phyloP scores from a whole-genome alignment of 2,797 vertebrate species.

The Crenichthys baileyi region DNA sequence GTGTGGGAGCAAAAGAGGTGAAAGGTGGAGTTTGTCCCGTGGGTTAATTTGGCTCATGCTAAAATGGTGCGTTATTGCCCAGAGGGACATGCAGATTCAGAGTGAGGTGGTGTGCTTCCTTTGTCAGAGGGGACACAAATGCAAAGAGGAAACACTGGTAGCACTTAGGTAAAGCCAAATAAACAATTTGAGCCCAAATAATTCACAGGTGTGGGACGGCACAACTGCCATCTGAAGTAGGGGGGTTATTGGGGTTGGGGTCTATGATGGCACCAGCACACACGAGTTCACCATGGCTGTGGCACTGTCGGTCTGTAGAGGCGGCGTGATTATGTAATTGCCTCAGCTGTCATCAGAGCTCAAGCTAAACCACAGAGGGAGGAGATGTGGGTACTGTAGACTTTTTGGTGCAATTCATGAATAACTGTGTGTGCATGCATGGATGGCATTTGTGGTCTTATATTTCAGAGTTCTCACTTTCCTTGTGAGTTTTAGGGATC shows the following conservation, averaged over 20 bases:
- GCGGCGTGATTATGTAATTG: slow-evolving; percentile 74
- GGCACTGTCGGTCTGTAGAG: slow-evolving; percentile 52
- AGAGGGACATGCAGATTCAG: slow-evolving; percentile 61
- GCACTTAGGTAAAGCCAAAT: slow-evolving; percentile 83
- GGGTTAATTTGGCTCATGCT: slow-evolving; percentile 72
- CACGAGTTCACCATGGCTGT: slow-evolving; percentile 31
- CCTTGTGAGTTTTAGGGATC: slow-evolving; percentile 48
- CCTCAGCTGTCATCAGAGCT: slow-evolving; percentile 78
- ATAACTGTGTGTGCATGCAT: slow-evolving; percentile 36
- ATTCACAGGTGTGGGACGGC: slow-evolving; percentile 83
- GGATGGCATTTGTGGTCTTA: slow-evolving; percentile 38
- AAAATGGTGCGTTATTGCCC: slow-evolving; percentile 56
- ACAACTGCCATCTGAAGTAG: slow-evolving; percentile 74
- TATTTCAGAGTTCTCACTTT: slow-evolving; percentile 56
- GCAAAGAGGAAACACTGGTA: slow-evolving; percentile 82
- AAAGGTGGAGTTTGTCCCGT: slow-evolving; percentile 63
- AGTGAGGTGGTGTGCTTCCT: slow-evolving; percentile 28
- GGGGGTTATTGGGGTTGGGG: slow-evolving; percentile 18
- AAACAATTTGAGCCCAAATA: slow-evolving; percentile 84
- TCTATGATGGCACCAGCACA: neutral
- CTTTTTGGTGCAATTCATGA: slow-evolving; percentile 41
- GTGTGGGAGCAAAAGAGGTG: slow-evolving; percentile 8
- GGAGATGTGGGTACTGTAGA: slow-evolving; percentile 35
- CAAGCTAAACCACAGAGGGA: slow-evolving; percentile 53
- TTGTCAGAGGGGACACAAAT: slow-evolving; percentile 62